phyloP scores from a whole-genome alignment of 2,888 invertebrate genomes.

The Paralinhomoeus sp. region DNA sequence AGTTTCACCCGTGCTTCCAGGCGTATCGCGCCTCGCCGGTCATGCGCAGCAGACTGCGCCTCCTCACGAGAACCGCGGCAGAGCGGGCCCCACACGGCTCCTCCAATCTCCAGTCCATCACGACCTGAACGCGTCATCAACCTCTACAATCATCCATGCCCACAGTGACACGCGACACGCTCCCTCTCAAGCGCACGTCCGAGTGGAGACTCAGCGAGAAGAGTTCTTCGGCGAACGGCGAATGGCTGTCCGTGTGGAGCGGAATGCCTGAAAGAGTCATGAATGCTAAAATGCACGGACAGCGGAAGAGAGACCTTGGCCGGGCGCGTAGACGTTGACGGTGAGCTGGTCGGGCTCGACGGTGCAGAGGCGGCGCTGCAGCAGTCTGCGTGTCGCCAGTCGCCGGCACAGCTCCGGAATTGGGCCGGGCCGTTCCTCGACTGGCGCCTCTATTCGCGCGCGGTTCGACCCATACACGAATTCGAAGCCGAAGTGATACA shows the following conservation, averaged over 20 bases:
- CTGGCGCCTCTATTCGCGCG: constrained; percentile 9
- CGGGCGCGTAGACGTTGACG: constrained; percentile 31
- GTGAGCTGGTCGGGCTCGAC: constrained; percentile 24
- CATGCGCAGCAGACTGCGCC: constrained; percentile 58
- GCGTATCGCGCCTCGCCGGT: constrained; percentile 61
- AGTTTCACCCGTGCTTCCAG: constrained; percentile 56
- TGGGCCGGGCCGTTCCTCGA: constrained; percentile 1
- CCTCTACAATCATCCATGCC: no score
- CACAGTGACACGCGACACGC: constrained; percentile 5
- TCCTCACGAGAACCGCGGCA: constrained; percentile 56
- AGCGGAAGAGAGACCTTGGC: no score
- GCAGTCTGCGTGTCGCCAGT: constrained; percentile 10
- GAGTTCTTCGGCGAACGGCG: constrained; percentile 68
- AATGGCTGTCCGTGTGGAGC: constrained; percentile 77
- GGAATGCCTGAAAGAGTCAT: constrained; percentile 57
- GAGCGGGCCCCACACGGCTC: background rate
- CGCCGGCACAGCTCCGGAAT: constrained; percentile 10
- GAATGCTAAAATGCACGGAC: no score
- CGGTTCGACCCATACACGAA: constrained; percentile 18
- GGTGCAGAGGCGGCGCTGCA: constrained; percentile 5
- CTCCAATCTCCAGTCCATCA: constrained; percentile 7
- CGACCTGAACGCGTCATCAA: constrained; percentile 14
- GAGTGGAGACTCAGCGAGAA: constrained; percentile 60
- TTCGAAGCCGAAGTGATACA: constrained; percentile 18
- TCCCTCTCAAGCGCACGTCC: constrained; percentile 29